Conservation (phyloP, 2,113 vertebrate species). For the Amblyopsis rosae region DNA sequence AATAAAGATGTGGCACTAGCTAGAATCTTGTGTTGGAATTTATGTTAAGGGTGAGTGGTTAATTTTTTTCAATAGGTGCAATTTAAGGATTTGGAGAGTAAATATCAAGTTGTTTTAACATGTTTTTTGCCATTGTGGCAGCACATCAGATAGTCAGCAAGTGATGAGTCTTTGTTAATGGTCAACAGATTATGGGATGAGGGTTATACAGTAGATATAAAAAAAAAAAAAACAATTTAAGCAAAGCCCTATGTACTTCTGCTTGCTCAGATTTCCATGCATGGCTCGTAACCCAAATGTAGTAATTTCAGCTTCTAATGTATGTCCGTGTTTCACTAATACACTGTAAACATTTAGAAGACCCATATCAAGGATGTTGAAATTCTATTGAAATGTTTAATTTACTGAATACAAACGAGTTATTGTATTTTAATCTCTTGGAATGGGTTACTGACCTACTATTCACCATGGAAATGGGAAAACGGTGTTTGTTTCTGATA, state of each 20-base stretch:
- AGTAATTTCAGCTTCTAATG: slow-evolving; percentile 8
- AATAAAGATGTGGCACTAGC: slow-evolving; percentile 59
- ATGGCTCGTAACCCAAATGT: slow-evolving; percentile 32
- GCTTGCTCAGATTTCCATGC: slow-evolving; percentile 49
- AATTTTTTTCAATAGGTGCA: slow-evolving; percentile 34
- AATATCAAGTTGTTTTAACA: slow-evolving; percentile 34
- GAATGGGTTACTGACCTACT: neutral
- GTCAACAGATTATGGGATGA: slow-evolving; percentile 40
- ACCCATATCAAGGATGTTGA: slow-evolving; percentile 3
- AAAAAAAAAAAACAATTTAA: slow-evolving; percentile 49
- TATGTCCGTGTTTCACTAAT: neutral
- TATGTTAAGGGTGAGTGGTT: slow-evolving; percentile 67
- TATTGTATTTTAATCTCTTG: too few relatives aligned
- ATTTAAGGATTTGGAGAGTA: slow-evolving; percentile 24
- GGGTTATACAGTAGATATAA: slow-evolving; percentile 27
- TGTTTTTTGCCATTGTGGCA: slow-evolving; percentile 43
- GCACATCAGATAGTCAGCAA: slow-evolving; percentile 28
- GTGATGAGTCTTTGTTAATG: slow-evolving; percentile 17
- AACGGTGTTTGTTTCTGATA: neutral
- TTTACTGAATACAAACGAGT: slow-evolving; percentile 27
- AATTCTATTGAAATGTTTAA: neutral
- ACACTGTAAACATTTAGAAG: neutral
- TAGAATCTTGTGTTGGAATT: slow-evolving; percentile 59
- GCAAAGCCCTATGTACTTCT: slow-evolving; percentile 45
- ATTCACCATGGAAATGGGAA: neutral